Conservation (phyloP, 2,113 vertebrate species). For the Corythoichthys intestinalis region DNA sequence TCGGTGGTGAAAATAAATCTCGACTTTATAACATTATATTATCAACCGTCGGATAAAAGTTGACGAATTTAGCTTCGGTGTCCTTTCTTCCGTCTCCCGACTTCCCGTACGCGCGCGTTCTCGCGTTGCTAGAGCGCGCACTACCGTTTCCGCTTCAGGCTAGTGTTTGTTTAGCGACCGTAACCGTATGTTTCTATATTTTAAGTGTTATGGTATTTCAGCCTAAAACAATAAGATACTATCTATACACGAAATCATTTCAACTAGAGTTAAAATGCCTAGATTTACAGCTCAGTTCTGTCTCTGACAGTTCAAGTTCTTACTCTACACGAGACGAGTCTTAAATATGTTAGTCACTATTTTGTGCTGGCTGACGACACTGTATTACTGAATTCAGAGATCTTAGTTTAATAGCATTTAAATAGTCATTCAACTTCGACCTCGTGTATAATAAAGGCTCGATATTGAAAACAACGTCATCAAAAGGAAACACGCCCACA, state of each 20-base stretch:
- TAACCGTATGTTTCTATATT: neutral
- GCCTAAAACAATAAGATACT: neutral
- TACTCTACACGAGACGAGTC: neutral
- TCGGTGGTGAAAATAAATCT: slow-evolving; percentile 1
- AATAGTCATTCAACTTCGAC: neutral
- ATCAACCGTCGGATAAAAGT: slow-evolving; percentile 36
- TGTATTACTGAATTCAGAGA: neutral
- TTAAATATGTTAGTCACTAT: neutral
- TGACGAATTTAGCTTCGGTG: slow-evolving; percentile 48
- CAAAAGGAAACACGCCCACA: neutral
- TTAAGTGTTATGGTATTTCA: neutral
- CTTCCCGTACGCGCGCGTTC: slow-evolving; percentile 49
- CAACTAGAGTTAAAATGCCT: neutral
- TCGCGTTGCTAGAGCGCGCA: slow-evolving; percentile 33
- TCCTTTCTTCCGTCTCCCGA: slow-evolving; percentile 51
- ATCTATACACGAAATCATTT: neutral
- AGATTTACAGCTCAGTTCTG: neutral
- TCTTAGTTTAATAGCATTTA: neutral
- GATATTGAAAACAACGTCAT: neutral
- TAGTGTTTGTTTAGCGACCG: slow-evolving; percentile 10
- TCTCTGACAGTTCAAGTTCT: too few relatives aligned
- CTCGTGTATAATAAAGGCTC: neutral
- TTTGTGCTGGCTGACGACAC: neutral
- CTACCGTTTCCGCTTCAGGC: slow-evolving; percentile 9
- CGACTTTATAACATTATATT: slow-evolving; percentile 13